Evolutionary conservation across 1,140 invertebrate genomes (phyloP).

Genomic region (Drosophila rufa): DNA sequence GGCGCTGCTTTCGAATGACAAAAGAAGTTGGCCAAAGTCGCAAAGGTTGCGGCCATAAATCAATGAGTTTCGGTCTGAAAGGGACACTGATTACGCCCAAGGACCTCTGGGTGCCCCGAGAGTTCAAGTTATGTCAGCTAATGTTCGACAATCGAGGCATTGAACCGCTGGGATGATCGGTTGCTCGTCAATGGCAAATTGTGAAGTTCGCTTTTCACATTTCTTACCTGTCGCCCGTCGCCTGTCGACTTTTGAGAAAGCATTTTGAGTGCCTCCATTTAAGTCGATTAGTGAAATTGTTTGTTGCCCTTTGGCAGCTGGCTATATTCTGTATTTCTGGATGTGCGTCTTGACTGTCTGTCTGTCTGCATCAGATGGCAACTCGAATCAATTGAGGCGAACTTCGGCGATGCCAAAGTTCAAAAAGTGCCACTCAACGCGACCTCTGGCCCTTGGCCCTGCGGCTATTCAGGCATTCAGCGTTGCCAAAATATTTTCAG

Average conservation of each 20-base stretch:
- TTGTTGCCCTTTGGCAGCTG: constrained; percentile 62
- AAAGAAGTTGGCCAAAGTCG: constrained; percentile 30
- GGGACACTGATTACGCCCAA: constrained; percentile 46
- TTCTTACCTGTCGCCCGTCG: constrained; percentile 24
- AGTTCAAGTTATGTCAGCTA: constrained; percentile 48
- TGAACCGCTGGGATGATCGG: constrained; percentile 24
- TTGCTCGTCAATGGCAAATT: constrained; percentile 41
- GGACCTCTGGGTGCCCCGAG: background rate
- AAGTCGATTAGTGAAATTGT: constrained; percentile 64
- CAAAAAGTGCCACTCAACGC: constrained; percentile 78
- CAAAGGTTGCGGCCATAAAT: constrained; percentile 58
- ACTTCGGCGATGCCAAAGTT: constrained; percentile 74
- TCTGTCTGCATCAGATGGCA: constrained; percentile 51
- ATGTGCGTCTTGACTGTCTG: constrained; percentile 29
- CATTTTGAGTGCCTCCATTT: constrained; percentile 54
- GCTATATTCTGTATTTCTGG: constrained; percentile 30
- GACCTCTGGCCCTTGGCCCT: background rate
- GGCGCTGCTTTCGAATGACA: constrained; percentile 32
- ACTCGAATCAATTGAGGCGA: constrained; percentile 73
- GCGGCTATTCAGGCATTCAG: constrained; percentile 40
- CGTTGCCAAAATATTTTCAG: constrained; percentile 76
- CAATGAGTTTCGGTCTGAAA: constrained; percentile 55
- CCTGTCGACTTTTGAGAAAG: constrained; percentile 22
- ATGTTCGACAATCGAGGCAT: constrained; percentile 27
- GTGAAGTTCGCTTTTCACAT: constrained; percentile 48